Conservation (phyloP, 2,113 vertebrate species). For the Ellobius talpinus region DNA sequence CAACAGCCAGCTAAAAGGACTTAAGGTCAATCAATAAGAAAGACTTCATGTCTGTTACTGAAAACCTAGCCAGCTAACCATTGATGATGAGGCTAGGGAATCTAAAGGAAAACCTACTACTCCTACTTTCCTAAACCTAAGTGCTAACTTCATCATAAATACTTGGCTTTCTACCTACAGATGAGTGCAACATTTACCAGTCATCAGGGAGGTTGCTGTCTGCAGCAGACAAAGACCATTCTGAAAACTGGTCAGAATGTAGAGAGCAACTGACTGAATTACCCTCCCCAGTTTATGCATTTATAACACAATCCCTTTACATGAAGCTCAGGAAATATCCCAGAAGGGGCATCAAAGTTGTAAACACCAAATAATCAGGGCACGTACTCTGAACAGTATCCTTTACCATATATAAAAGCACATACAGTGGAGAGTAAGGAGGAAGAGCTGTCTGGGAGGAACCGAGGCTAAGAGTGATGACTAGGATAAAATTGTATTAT, state of each 20-base stretch:
- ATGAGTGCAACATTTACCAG: background rate
- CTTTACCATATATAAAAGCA: background rate
- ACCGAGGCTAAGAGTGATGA: background rate
- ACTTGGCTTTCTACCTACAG: background rate
- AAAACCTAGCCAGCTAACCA: background rate
- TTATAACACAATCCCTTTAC: background rate
- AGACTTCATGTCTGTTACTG: background rate
- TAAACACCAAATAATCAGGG: background rate
- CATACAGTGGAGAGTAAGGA: too few relatives aligned
- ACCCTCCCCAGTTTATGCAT: background rate
- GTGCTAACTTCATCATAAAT: background rate
- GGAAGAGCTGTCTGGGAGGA: background rate
- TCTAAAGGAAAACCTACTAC: background rate
- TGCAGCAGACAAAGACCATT: background rate
- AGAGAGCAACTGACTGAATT: background rate
- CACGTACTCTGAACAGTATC: background rate
- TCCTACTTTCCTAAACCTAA: background rate
- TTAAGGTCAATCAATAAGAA: background rate
- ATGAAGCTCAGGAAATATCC: background rate
- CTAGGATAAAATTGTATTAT: background rate
- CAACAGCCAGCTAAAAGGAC: background rate
- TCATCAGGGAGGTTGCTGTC: background rate
- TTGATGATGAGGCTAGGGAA: background rate
- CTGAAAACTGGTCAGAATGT: background rate
- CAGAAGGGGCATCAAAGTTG: too few relatives aligned